Base-by-base conservation (phyloP, 2,113 vertebrate genomes). In the Oreochromis spilurus region DNA sequence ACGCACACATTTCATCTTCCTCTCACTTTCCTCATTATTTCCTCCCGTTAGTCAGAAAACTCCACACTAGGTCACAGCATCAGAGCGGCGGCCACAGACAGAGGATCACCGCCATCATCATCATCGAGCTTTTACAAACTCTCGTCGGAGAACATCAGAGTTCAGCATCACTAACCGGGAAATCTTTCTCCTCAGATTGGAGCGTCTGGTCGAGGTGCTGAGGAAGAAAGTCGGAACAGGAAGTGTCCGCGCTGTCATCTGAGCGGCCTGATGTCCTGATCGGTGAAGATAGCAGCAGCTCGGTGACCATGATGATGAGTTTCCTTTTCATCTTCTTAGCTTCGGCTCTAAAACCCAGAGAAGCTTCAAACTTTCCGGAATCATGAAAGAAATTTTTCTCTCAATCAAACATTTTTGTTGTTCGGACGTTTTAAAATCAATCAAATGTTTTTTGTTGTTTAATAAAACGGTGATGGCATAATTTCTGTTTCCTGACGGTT, bases 171-270 rank as follows among this genome's bases (percentile, higher is more conserved):
- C 45, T 67, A 21, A 65, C 54, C 4, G 2, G 11, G 2, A 40
- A 40, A 45, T 72, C 26, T 14, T 5, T n/a, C 6, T 77, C 58
- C 26, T 83, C 92, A 99, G 99, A 95, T 94, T 99, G 96, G 98
- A 99, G 96, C 97, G 98, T 45, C 96, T 99, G 94, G 99, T 99
- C 86, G 98, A 99, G 1, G 98, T 99, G 82, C 92, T 99, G 93
- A 97, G 99, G 97, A 99, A 99, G 96, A 99, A 99, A 89, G 97
- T 99, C 82, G 98, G 97, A 92, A 94, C 97, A 38, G 98, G 99
- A 91, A 97, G 96, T 85, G 94, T 98, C 89, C 97, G 98, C 86
- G 97, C 97, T 43, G 97, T 99, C 96, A 96, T 98, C 96, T 99
- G 97, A 99, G 14, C 34, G 6, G 40, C 45, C 6, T 17, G 11